These are phyloP conservation scores for Brachyptera risi DNA, from an alignment of 2,888 invertebrate genomes.

Conservation along the genomic window DNA sequence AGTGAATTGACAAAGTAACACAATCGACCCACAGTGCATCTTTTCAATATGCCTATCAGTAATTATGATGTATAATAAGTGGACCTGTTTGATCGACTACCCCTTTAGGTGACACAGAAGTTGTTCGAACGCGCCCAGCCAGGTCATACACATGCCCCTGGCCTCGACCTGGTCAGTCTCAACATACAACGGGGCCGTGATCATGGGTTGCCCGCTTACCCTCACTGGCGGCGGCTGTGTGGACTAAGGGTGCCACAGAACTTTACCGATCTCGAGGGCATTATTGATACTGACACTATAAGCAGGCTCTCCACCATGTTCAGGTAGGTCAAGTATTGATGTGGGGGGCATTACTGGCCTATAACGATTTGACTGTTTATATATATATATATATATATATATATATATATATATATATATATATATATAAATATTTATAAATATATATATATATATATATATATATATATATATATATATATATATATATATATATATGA, in stretches of 20 bases:
- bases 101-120: conserved; percentile 66
- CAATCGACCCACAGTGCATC: too few relatives aligned
- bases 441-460: too few relatives aligned
- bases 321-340: conserved; percentile 49
- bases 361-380: conserved; percentile 19
- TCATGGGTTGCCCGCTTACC: conserved; percentile 79
- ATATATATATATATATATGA: too few relatives aligned
- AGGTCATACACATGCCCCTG: conserved; percentile 43
- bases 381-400: too few relatives aligned
- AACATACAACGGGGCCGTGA: conserved; percentile 88
- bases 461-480: too few relatives aligned
- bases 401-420: too few relatives aligned
- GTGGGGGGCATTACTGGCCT: too few relatives aligned
- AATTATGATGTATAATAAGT: too few relatives aligned
- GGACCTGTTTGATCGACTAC: too few relatives aligned
- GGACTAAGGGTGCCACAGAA: conserved; percentile 56
- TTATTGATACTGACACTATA: conserved; percentile 63
- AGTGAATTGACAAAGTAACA: too few relatives aligned
- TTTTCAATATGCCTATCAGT: too few relatives aligned
- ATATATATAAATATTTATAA: too few relatives aligned
- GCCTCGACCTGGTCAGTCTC: conserved; percentile 79
- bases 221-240: conserved; percentile 72
- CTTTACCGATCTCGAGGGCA: conserved; percentile 60
- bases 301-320: conserved; percentile 61
- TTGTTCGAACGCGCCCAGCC: conserved; percentile 65